Percentiles rank a stretch among this genome's conserved stretches.
Evolutionary conservation across 2,888 invertebrate genomes (phyloP).

Genomic region (Erebia palarica): DNA sequence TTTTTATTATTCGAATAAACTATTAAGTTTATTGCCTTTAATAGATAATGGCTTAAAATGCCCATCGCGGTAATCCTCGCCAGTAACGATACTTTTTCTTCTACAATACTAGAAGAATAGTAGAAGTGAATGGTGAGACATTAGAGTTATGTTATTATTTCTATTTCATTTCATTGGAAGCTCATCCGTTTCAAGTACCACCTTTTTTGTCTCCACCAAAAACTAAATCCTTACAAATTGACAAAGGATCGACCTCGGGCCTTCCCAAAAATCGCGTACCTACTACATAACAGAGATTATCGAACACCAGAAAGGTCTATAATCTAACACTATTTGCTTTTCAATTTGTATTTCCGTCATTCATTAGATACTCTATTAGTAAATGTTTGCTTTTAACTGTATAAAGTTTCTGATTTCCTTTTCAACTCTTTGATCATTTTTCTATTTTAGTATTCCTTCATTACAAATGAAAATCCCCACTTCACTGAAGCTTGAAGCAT

Average conservation of each 20-base stretch:
- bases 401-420: conserved; percentile 1
- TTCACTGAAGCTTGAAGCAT: not conserved
- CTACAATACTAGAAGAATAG: too few relatives aligned
- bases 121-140: too few relatives aligned
- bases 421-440: conserved; percentile 2
- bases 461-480: not conserved
- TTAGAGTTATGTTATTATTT: too few relatives aligned
- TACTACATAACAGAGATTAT: not conserved
- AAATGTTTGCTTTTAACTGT: conserved; percentile 1
- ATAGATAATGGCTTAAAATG: too few relatives aligned
- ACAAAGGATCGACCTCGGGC: not conserved
- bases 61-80: too few relatives aligned
- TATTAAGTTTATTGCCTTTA: too few relatives aligned
- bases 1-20: too few relatives aligned
- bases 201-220: not conserved
- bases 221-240: not conserved
- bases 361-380: conserved; percentile 5
- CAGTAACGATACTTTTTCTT: too few relatives aligned
- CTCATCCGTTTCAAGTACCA: not conserved
- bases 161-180: not conserved
- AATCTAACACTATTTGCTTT: not conserved
- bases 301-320: not conserved
- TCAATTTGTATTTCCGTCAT: not conserved
- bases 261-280: not conserved
- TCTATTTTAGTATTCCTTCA: not conserved